Percentiles rank a stretch among this genome's conserved stretches.
These are phyloP conservation scores for Calephelis perditalis DNA, from an alignment of 2,888 invertebrate genomes.

Conservation along the genomic window DNA sequence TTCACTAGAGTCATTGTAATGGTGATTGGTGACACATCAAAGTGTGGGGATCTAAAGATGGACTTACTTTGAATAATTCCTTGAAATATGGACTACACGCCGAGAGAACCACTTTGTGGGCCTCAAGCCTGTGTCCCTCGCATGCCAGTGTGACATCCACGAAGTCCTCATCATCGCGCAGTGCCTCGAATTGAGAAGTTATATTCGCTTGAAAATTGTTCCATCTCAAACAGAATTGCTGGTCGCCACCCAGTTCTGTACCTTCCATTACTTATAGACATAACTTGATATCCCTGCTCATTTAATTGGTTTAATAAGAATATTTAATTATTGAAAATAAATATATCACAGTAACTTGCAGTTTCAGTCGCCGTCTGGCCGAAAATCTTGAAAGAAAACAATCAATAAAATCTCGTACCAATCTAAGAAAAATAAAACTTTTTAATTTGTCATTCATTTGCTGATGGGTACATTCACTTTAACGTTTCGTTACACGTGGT, in stretches of 20 bases:
- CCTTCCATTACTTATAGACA: slow-evolving; percentile 80
- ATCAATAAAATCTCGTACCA: slow-evolving; percentile 80
- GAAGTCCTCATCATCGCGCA: slow-evolving; percentile 91
- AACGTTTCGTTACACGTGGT: slow-evolving; percentile 58
- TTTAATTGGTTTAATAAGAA: slow-evolving; percentile 77
- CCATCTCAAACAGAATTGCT: slow-evolving; percentile 94
- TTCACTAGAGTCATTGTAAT: slow-evolving; percentile 78
- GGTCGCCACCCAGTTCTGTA: slow-evolving; percentile 83
- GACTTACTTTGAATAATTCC: slow-evolving; percentile 89
- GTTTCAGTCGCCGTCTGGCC: slow-evolving; percentile 79
- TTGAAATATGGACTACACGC: slow-evolving; percentile 94
- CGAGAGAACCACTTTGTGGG: slow-evolving; percentile 91
- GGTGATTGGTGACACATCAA: slow-evolving; percentile 79
- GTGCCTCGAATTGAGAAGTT: slow-evolving; percentile 90
- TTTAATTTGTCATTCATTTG: slow-evolving; percentile 76
- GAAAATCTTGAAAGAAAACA: slow-evolving; percentile 79
- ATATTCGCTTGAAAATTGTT: slow-evolving; percentile 93
- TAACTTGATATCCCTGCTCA: slow-evolving; percentile 78
- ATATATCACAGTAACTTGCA: slow-evolving; percentile 79
- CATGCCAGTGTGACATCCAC: slow-evolving; percentile 93
- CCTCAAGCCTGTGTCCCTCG: slow-evolving; percentile 89
- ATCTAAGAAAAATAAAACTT: slow-evolving; percentile 79
- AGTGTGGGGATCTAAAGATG: slow-evolving; percentile 76
- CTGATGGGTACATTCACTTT: slow-evolving; percentile 76
- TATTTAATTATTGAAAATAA: slow-evolving; percentile 76